phyloP scores from a whole-genome alignment of 2,113 vertebrate genomes.

The Henicopernis longicauda region DNA sequence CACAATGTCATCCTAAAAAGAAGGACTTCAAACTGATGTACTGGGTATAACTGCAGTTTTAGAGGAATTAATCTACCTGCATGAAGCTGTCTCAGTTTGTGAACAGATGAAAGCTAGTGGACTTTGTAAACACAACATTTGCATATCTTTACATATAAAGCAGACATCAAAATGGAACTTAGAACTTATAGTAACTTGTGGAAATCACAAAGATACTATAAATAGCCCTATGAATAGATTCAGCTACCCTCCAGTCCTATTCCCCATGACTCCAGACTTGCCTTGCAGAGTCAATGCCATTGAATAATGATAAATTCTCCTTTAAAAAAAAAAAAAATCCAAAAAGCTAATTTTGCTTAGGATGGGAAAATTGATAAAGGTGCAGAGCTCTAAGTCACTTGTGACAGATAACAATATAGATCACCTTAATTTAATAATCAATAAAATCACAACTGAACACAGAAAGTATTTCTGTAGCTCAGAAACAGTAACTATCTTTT shows the following conservation, averaged over 20 bases:
- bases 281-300: not conserved
- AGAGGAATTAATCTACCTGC: not conserved
- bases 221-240: not conserved
- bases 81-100: not conserved
- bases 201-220: not conserved
- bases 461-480: not conserved
- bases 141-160: conserved; percentile 14
- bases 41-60: not conserved
- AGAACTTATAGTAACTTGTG: not conserved
- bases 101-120: not conserved
- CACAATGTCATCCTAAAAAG: not conserved
- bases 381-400: not conserved
- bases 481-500: not conserved
- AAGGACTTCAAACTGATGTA: not conserved
- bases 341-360: not conserved
- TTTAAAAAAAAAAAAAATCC: not conserved
- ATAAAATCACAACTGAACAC: not conserved
- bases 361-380: not conserved
- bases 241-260: not conserved
- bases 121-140: not conserved
- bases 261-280: not conserved
- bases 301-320: not conserved
- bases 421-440: not conserved
- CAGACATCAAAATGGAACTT: not conserved
- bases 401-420: not conserved